Base-by-base conservation (phyloP, 2,888 invertebrate species). In the Trisateles emortualis region DNA sequence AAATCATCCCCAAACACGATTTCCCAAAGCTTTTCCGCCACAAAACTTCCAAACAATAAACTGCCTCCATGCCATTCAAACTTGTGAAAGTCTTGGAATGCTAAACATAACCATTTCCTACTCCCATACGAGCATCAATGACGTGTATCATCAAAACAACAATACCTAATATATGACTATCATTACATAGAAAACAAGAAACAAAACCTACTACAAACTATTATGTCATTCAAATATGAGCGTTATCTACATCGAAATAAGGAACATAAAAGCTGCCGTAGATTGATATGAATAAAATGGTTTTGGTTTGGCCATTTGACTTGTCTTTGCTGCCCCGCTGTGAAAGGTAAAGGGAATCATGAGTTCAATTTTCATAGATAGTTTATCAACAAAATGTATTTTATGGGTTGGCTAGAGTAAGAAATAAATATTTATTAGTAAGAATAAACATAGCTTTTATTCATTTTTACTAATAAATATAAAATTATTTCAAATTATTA, bases 121-220 rank as follows among this genome's bases (percentile, higher is more conserved):
- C 74, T 83, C 73, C 76, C 87, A 82, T 86, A 82, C 72, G 69
- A 75, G 77, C 84, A 86, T 89, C 40, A 59, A 79, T 84, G 85
- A 89, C 88, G 79, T 82, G 70, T 74, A 78, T 88, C 87, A 92
- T 92, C 92, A 91, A 90, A 91, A 87, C 84, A 92, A 54, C 92
- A 92, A 92, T 92, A 90, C 89, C 84, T 90, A 90, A 91, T 90
- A 86, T 87, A 92, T 91, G 78, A 84, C 80, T 69, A 76, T 79
- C 87, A 87, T 88, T 88, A 88, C 74, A 69, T 59, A 11, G 17
- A 40, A 0, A 53, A 61, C 36, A 52, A 8, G 3, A 24, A 43
- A 51, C 0, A 11, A 26, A 24, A 48, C 5, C 40, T 2, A 6
- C 3, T 11, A 0, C 4, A 3, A 40, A 32, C 42, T 2, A 2